Conservation (phyloP, 2,113 vertebrate species). For the Oreochromis tanganicae region DNA sequence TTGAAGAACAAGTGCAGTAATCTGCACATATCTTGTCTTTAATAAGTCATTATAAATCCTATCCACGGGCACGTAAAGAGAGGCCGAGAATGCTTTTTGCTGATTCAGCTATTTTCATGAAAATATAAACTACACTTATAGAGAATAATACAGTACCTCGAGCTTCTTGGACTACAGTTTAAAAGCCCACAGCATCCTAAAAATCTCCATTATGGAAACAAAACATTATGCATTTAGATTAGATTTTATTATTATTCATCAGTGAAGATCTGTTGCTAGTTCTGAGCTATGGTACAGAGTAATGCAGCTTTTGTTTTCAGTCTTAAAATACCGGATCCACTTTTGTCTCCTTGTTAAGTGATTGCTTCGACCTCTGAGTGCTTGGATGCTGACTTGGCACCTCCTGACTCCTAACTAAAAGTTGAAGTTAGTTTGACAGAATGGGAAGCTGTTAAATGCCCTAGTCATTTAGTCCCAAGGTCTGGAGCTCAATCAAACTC, state of each 20-base stretch:
- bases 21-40: neutral
- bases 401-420: neutral
- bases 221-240: neutral
- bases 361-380: neutral
- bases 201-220: neutral
- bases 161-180: neutral
- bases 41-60: neutral
- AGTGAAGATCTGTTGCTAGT: neutral
- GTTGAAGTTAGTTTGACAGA: constrained; percentile 28
- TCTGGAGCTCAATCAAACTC: constrained; percentile 2
- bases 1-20: neutral
- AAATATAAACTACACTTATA: neutral
- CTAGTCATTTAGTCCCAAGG: neutral
- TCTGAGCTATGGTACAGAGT: neutral
- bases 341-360: neutral
- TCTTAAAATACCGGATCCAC: neutral
- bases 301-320: neutral
- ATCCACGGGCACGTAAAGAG: neutral
- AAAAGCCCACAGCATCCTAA: neutral
- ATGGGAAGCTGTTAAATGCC: neutral
- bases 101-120: neutral
- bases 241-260: neutral
- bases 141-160: neutral
- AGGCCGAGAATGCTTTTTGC: neutral
- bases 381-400: constrained; percentile 12